phyloP scores from a whole-genome alignment of 2,797 vertebrate genomes.

The Trematomus bernacchii region DNA sequence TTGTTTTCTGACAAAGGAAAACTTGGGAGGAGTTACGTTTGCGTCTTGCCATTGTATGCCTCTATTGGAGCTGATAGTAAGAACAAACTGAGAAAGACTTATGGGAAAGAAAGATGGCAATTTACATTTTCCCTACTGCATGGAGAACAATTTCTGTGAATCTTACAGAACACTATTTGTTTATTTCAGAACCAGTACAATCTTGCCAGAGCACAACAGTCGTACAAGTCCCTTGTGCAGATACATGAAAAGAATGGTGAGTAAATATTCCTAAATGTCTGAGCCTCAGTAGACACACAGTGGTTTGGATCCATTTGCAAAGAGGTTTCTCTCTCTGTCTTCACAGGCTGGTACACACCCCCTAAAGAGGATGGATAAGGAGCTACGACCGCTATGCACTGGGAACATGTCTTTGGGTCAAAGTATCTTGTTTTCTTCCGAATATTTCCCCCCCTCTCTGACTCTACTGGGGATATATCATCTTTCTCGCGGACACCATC shows the following conservation, averaged over 20 bases:
- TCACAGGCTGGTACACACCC: conserved; percentile 95
- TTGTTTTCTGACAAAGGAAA: not conserved
- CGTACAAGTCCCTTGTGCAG: conserved; percentile 98
- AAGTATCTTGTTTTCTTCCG: conserved; percentile 76
- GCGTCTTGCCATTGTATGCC: not conserved
- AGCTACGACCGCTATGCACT: conserved; percentile 71
- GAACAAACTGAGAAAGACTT: not conserved
- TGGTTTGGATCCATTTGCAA: conserved; percentile 1
- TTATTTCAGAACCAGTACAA: conserved; percentile 95
- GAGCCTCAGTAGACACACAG: not conserved
- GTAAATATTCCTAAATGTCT: conserved; percentile 48
- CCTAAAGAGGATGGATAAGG: conserved; percentile 97
- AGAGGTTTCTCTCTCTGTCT: conserved; percentile 35
- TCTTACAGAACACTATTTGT: conserved; percentile 26
- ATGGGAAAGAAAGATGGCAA: not conserved
- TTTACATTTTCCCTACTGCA: not conserved
- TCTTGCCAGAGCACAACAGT: conserved; percentile 98
- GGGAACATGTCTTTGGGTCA: conserved; percentile 80
- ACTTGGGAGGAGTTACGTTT: not conserved
- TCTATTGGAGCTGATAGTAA: not conserved
- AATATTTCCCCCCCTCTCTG: conserved; percentile 58
- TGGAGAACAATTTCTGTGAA: not conserved
- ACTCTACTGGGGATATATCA: conserved; percentile 72
- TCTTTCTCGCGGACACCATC: conserved; percentile 69
- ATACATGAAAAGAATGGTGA: conserved; percentile 98